A percentile compares a stretch with the other conserved stretches of the same genome.
Evolutionary conservation across 1,140 invertebrate genomes (phyloP).

Genomic region (Drosophila ogumai): DNA sequence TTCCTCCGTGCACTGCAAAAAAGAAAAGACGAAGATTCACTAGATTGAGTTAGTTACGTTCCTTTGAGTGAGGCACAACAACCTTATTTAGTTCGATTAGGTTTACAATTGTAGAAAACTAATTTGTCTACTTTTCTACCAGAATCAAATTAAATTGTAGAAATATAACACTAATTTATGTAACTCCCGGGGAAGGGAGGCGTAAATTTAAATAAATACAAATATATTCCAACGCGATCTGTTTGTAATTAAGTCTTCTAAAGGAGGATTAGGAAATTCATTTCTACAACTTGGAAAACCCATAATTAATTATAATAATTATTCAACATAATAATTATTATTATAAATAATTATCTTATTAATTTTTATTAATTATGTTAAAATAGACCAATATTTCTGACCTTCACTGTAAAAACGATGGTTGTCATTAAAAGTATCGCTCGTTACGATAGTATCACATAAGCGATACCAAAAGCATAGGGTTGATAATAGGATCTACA

Average conservation of each 20-base stretch:
- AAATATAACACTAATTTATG: conserved; percentile 35
- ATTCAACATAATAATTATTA: neutral
- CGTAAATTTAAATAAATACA: conserved; percentile 28
- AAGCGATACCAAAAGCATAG: no score
- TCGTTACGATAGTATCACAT: no score
- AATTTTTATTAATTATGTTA: no score
- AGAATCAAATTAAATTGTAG: conserved; percentile 40
- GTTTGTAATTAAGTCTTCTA: neutral
- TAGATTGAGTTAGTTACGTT: conserved; percentile 54
- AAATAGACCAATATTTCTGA: no score
- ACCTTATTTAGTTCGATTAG: conserved; percentile 63
- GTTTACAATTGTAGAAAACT: conserved; percentile 44
- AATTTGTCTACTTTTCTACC: conserved; percentile 46
- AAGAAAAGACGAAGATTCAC: conserved; percentile 59
- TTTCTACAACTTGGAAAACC: no score
- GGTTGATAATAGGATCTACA: no score
- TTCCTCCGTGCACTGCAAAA: conserved; percentile 28
- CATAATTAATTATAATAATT: no score
- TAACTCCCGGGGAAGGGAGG: conserved; percentile 8
- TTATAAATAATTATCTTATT: no score
- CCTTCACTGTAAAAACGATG: no score
- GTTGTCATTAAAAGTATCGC: no score
- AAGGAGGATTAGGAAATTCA: neutral
- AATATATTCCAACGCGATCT: conserved; percentile 27
- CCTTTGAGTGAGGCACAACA: conserved; percentile 58